A percentile compares a stretch with the other conserved stretches of the same genome.
These are phyloP conservation scores for Cladopsammia gracilis DNA, from an alignment of 64 coral and sea anemone genomes.

Conservation along the genomic window DNA sequence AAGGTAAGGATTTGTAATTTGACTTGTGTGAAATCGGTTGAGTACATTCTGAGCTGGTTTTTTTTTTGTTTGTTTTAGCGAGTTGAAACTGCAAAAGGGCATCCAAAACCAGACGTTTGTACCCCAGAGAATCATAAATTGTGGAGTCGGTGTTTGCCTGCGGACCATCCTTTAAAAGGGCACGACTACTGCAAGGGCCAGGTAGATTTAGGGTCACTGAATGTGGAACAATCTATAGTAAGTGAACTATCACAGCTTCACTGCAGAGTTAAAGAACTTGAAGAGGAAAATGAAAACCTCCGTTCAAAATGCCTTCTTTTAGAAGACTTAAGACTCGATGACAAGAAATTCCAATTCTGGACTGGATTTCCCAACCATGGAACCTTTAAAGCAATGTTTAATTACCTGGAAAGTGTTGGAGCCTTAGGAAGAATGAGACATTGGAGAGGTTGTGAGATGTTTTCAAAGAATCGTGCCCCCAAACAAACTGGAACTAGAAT, in stretches of 20 bases:
- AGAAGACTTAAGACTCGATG: conserved; percentile 55
- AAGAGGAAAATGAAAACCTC: conserved; percentile 56
- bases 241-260: conserved; percentile 35
- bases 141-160: conserved; percentile 58
- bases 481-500: conserved; percentile 7
- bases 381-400: conserved; percentile 62
- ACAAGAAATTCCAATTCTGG: conserved; percentile 63
- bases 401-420: conserved; percentile 64
- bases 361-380: conserved; percentile 72
- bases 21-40: conserved; percentile 33
- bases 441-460: conserved; percentile 63
- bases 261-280: conserved; percentile 19
- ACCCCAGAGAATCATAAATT: conserved; percentile 55
- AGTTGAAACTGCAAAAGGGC: conserved; percentile 63
- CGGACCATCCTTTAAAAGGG: conserved; percentile 51
- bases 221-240: conserved; percentile 39
- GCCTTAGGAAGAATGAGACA: conserved; percentile 58
- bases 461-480: conserved; percentile 11
- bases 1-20: conserved; percentile 55
- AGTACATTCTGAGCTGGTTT: conserved; percentile 51
- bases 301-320: conserved; percentile 48
- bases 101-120: conserved; percentile 45
- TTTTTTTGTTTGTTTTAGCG: conserved; percentile 33
- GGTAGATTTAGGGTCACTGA: conserved; percentile 48
- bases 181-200: conserved; percentile 41